Evolutionary conservation across 2,888 invertebrate genomes (phyloP).

Genomic region (Scelioninae gen. 1): DNA sequence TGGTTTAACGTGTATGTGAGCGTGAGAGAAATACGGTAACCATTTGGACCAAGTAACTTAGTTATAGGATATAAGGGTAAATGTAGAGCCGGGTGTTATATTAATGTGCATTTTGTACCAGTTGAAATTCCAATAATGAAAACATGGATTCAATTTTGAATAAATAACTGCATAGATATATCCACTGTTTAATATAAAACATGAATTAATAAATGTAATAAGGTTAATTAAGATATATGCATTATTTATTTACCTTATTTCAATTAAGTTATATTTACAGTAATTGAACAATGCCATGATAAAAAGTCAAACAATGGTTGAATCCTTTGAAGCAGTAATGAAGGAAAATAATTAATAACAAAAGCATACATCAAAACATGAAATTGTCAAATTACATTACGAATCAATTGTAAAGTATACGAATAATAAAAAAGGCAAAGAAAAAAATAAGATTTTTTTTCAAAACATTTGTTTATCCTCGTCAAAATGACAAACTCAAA

Average conservation of each 20-base stretch:
- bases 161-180: conserved; percentile 35
- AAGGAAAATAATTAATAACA: too few relatives aligned
- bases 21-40: conserved; percentile 55
- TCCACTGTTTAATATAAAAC: conserved; percentile 16
- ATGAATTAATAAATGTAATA: neutral
- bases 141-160: conserved; percentile 43
- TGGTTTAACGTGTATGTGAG: conserved; percentile 43
- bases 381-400: too few relatives aligned
- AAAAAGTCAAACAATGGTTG: too few relatives aligned
- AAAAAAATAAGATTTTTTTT: too few relatives aligned
- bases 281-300: neutral
- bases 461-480: too few relatives aligned
- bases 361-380: too few relatives aligned
- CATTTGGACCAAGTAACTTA: conserved; percentile 56
- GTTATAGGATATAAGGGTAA: conserved; percentile 57
- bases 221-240: too few relatives aligned
- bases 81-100: conserved; percentile 48
- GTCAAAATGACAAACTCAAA: too few relatives aligned
- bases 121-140: conserved; percentile 52
- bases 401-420: too few relatives aligned
- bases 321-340: too few relatives aligned
- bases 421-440: too few relatives aligned
- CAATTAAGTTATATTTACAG: neutral
- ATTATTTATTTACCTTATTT: neutral
- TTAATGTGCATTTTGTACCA: conserved; percentile 51